Base-by-base conservation (phyloP, 1,140 invertebrate species). In the Orchesella cincta region DNA sequence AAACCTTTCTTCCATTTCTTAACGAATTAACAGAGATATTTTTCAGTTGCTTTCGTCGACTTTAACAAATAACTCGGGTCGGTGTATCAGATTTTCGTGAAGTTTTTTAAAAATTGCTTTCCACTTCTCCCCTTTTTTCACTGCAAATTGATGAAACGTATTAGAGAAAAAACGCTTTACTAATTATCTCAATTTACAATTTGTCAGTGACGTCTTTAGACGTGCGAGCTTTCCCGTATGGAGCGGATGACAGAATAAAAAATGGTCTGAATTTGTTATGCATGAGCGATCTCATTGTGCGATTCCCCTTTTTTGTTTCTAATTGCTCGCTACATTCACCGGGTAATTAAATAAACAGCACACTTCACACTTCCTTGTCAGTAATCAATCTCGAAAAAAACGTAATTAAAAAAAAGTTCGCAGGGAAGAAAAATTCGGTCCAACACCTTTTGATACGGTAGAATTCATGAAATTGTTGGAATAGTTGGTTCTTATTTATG, bases 121-220 rank as follows among this genome's bases (percentile, higher is more conserved):
- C 39, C 20, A 46, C 39, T 46, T 20, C 39, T 12, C 39, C 8
- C 39, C 20, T 8, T 46, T 8, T 20, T 46, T 12, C 39, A 12
- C 8, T 46, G 39, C 39, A 46, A 46, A 46, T 46, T 46, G 39
- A 46, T 46, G 20, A 8, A n/a, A n/a, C n/a, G n/a, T n/a, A n/a
- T n/a, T n/a, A n/a, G 54, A 57, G 14, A 57, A 57, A 57, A 23
- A 14, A 57, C n/a, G n/a, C n/a, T 67, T 31, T 67, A 31, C 62
- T 67, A 67, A 67, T 67, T 67, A 23, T 67, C 62, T 67, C 62
- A 67, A 67, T 67, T 67, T 67, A 67, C 62, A 31, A 67, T 62
- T 18, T 62, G 54, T 62, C 54, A 57, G 52, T 57, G 14, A 57
- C 52, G 5, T 12, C 18, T 12, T 23, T 12, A 18, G 54, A 57